Conservation (phyloP, 35 echinoderm and acorn worm genomes). For the Nesometra sesokonis region DNA sequence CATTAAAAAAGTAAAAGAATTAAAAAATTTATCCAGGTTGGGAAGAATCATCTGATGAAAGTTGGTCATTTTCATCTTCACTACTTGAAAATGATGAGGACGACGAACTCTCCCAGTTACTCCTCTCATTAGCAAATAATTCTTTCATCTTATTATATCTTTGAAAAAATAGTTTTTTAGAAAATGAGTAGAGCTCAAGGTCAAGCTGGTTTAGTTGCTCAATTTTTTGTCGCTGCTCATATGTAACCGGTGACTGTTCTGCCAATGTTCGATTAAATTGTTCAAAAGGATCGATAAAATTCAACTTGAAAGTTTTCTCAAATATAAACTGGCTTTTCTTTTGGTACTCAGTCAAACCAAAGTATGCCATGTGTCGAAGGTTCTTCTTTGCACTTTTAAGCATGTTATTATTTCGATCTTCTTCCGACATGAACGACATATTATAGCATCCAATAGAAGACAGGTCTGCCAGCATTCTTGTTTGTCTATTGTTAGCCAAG, state of each 20-base stretch:
- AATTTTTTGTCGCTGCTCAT: conserved; percentile 11
- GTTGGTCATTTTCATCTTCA: neutral
- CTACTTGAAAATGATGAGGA: neutral
- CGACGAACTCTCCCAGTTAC: neutral
- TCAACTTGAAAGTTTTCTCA: conserved; percentile 73
- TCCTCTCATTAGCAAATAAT: neutral
- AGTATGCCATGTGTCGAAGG: conserved; percentile 60
- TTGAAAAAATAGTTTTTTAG: conserved; percentile 65
- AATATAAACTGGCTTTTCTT: conserved; percentile 74
- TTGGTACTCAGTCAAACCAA: conserved; percentile 78
- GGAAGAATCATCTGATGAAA: neutral
- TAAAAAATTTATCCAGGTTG: too few relatives aligned
- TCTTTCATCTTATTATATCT: conserved; percentile 43
- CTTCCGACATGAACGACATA: conserved; percentile 24
- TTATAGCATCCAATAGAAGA: conserved; percentile 76
- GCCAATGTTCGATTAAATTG: conserved; percentile 61
- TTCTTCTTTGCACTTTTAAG: conserved; percentile 77
- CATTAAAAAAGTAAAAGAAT: too few relatives aligned
- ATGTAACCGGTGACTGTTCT: conserved; percentile 6
- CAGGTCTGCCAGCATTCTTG: conserved; percentile 87
- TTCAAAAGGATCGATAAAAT: conserved; percentile 47
- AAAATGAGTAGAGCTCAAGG: conserved; percentile 64
- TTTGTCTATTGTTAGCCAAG: conserved; percentile 76
- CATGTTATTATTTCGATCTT: conserved; percentile 53
- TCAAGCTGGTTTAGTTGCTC: conserved; percentile 40